phyloP scores from a whole-genome alignment of 2,888 invertebrate genomes.

The Andricus quercusramuli region DNA sequence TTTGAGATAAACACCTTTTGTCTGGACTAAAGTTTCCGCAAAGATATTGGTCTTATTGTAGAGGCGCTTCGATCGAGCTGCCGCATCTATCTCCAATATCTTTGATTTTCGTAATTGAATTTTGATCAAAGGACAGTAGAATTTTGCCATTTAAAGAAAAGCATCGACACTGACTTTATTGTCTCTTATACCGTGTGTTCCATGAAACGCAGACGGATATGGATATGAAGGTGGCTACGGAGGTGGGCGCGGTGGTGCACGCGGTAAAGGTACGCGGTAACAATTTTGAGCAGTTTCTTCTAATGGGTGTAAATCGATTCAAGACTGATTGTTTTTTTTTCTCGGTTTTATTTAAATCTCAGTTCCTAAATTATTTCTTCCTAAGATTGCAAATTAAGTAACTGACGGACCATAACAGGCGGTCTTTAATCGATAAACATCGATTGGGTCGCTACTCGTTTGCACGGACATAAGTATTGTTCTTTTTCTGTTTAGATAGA shows the following conservation, averaged over 20 bases:
- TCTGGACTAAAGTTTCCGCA: neutral
- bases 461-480: conserved; percentile 31
- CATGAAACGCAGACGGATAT: conserved; percentile 82
- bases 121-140: neutral
- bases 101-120: neutral
- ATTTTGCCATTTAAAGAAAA: neutral
- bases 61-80: neutral
- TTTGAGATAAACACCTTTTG: neutral
- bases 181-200: conserved; percentile 76
- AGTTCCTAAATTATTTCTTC: neutral
- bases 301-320: conserved; percentile 22
- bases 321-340: conserved; percentile 17
- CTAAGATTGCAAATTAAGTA: neutral
- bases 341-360: neutral
- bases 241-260: conserved; percentile 92
- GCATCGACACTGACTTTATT: conserved; percentile 57
- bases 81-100: neutral
- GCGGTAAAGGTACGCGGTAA: conserved; percentile 89
- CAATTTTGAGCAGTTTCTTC: neutral
- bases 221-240: conserved; percentile 93
- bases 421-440: conserved; percentile 28
- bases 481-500: neutral
- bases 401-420: neutral
- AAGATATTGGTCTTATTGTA: neutral
- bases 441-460: conserved; percentile 24